Base-by-base conservation (phyloP, 2,888 invertebrate genomes). In the Argyra leucocephala region DNA sequence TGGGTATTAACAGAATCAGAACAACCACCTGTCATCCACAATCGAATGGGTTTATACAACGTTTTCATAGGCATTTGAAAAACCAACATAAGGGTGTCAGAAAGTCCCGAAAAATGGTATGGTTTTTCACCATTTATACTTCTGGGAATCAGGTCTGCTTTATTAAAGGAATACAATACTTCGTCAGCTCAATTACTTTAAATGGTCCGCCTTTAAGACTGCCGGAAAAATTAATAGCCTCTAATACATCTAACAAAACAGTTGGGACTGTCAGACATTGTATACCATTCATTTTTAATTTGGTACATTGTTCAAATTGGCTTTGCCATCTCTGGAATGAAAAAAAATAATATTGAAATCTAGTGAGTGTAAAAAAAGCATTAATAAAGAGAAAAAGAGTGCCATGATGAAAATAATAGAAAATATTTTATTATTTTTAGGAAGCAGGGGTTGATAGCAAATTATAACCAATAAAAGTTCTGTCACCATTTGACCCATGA, bases 1-100 rank as follows among this genome's bases (percentile, higher is more conserved):
- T 66, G 3, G 65, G 66, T 12, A 58, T 61, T 1, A 37, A 64
- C 9, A 63, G 62, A 18, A 66, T 65, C 1, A 66, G 65, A 21
- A 66, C 66, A 1, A 68, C 63, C 23, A 22, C 66, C 1, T 68
- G 66, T 26, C 66, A 68, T 31, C 67, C 68, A 12, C 66, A 64
- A 57, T 57, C 62, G 2, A 68, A 69, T 37, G 66, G 67, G 12
- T 36, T 66, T 24, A 63, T 69, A 1, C 65, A 67, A 26, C 23
- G 66, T 2, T 65, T 64, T 12, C 69, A 69, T 23, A 61, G 67
- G 3, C 66, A 66, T 23, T 23, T 68, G 10, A 67, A 67, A n/a
- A 63, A 3, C 58, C 26, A 26, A 62, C 2, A 15, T 66, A 6
- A 22, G 59, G 57, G 58, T 61, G 7, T 21, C 61, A 61, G 57